Evolutionary conservation across 23 tunicate genomes (phyloP).

Genomic region (Ascidia mentula): DNA sequence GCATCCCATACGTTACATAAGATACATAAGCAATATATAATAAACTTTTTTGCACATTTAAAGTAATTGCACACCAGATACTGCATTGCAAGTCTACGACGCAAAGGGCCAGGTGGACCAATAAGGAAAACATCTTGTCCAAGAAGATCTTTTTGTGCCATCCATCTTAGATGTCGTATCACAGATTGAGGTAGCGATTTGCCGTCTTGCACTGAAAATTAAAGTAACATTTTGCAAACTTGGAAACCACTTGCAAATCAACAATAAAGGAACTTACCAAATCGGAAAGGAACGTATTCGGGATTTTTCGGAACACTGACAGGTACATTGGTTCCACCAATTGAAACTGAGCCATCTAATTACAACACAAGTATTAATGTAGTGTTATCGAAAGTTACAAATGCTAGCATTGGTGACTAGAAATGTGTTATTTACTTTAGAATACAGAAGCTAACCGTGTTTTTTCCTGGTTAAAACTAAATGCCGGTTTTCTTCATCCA

Average conservation of each 20-base stretch:
- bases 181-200: slow-evolving; percentile 70
- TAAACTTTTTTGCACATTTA: no score
- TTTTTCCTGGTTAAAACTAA: slow-evolving; percentile 31
- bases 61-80: slow-evolving; percentile 48
- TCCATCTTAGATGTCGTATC: slow-evolving; percentile 83
- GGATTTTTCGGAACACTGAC: slow-evolving; percentile 67
- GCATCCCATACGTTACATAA: not conserved
- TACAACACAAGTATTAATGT: slow-evolving; percentile 4
- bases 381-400: no score
- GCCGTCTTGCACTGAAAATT: slow-evolving; percentile 40
- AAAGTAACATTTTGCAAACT: not conserved
- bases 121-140: slow-evolving; percentile 93
- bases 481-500: slow-evolving; percentile 53
- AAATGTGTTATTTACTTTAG: no score
- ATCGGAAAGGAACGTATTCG: slow-evolving; percentile 68
- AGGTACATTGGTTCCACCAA: slow-evolving; percentile 83
- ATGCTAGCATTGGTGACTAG: no score
- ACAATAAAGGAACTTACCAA: slow-evolving; percentile 35
- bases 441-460: slow-evolving; percentile 60
- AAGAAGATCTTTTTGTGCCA: slow-evolving; percentile 89
- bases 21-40: no score
- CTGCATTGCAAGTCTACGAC: slow-evolving; percentile 79
- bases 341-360: slow-evolving; percentile 76
- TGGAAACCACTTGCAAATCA: not conserved
- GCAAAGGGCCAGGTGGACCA: slow-evolving; percentile 94